phyloP scores from a whole-genome alignment of 1,140 invertebrate genomes.

The Zeugodacus cucurbitae region DNA sequence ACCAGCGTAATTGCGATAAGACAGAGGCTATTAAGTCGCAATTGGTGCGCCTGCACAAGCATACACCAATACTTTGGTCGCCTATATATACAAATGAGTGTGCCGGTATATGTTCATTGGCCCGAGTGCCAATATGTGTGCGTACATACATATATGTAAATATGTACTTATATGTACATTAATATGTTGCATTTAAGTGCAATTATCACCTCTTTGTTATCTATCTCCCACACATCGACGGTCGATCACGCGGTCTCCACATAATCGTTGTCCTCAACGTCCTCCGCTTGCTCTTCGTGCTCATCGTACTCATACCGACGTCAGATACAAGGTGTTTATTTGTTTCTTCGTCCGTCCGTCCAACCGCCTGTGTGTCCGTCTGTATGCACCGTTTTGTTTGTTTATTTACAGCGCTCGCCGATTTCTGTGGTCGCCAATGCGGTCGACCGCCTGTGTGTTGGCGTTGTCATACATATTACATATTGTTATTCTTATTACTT shows the following conservation, averaged over 20 bases:
- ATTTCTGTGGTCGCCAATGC: constrained; percentile 23
- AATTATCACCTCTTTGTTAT: constrained; percentile 47
- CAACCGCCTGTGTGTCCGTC: not conserved
- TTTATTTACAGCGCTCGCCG: not conserved
- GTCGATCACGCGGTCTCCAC: not conserved
- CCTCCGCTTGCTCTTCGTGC: not conserved
- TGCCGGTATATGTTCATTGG: not conserved
- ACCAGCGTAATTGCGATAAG: constrained; percentile 34
- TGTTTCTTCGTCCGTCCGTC: not conserved
- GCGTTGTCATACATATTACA: not conserved
- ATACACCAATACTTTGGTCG: not conserved
- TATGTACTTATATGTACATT: not conserved
- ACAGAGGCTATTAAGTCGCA: constrained; percentile 32
- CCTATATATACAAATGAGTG: not conserved
- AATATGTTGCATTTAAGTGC: constrained; percentile 39
- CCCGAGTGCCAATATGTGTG: not conserved
- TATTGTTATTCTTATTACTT: not conserved
- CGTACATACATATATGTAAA: not conserved
- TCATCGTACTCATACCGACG: not conserved
- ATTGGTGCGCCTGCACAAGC: not conserved
- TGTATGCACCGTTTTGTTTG: not conserved
- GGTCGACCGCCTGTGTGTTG: constrained; percentile 6
- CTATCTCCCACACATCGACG: constrained; percentile 35
- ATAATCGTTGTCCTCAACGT: not conserved
- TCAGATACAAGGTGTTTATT: constrained; percentile 34